Conservation (phyloP, 2,888 invertebrate species). For the Danaus chrysippus region DNA sequence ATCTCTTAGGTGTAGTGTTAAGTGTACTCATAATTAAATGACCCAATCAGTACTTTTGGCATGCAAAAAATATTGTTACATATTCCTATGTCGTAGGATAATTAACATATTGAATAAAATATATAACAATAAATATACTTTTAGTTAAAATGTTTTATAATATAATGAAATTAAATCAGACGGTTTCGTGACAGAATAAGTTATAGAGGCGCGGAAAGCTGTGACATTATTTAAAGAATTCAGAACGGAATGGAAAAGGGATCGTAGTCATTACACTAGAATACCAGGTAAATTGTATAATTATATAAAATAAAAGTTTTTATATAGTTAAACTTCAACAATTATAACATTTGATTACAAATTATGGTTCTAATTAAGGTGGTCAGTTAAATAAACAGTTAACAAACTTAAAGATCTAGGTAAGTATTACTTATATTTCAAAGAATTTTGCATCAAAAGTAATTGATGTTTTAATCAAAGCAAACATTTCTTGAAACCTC, state of each 20-base stretch:
- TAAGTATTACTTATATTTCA: too few relatives aligned
- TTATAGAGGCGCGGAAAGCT: conserved; percentile 16
- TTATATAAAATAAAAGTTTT: not conserved
- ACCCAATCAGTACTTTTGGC: too few relatives aligned
- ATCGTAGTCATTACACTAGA: not conserved
- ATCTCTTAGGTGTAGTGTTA: too few relatives aligned
- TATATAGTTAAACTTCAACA: not conserved
- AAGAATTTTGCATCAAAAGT: too few relatives aligned
- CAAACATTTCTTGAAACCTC: not conserved
- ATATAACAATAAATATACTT: too few relatives aligned
- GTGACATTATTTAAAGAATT: not conserved
- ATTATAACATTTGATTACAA: not conserved
- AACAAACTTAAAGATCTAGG: too few relatives aligned
- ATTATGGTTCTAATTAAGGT: not conserved
- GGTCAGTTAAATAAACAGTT: too few relatives aligned
- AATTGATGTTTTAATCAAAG: not conserved
- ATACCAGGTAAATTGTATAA: not conserved
- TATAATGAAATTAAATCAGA: not conserved
- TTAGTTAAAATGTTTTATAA: too few relatives aligned
- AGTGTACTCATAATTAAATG: too few relatives aligned
- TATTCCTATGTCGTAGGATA: too few relatives aligned
- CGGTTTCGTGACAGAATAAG: conserved; percentile 22
- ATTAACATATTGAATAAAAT: too few relatives aligned
- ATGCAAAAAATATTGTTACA: too few relatives aligned
- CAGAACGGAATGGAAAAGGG: conserved; percentile 1